Percentiles rank a stretch among this genome's conserved stretches.
Conservation (phyloP, 1,140 invertebrate genomes). For the Stratiolaelaps scimitus region DNA sequence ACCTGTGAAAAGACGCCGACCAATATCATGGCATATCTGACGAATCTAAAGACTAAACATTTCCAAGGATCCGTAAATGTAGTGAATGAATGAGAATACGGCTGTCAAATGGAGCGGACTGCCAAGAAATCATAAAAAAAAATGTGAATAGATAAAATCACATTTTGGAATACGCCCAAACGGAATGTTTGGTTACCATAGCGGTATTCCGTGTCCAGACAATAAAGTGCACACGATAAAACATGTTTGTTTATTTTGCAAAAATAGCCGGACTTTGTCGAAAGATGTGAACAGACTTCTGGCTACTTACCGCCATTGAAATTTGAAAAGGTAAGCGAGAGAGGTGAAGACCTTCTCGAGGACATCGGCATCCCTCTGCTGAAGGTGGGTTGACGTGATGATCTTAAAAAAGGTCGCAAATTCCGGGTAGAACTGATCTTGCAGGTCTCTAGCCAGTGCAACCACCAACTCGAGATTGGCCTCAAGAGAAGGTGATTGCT, state of each 20-base stretch:
- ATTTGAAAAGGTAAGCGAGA: slow-evolving; percentile 76
- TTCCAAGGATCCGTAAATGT: too few relatives aligned
- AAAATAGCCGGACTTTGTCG: too few relatives aligned
- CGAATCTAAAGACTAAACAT: neutral
- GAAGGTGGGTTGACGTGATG: slow-evolving; percentile 49
- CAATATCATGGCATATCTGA: neutral
- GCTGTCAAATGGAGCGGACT: neutral
- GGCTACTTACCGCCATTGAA: slow-evolving; percentile 56
- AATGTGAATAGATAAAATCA: too few relatives aligned
- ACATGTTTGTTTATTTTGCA: too few relatives aligned
- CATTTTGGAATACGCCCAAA: too few relatives aligned
- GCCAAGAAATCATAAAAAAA: too few relatives aligned
- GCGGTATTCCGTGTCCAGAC: too few relatives aligned
- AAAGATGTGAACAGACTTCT: too few relatives aligned
- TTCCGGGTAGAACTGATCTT: slow-evolving; percentile 68
- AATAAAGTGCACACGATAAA: too few relatives aligned
- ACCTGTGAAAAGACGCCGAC: slow-evolving; percentile 30
- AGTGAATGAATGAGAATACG: neutral
- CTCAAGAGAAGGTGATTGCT: neutral
- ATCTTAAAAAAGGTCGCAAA: slow-evolving; percentile 56
- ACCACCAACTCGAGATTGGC: slow-evolving; percentile 55
- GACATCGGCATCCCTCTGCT: slow-evolving; percentile 62
- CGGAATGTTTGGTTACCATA: too few relatives aligned
- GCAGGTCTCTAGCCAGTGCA: slow-evolving; percentile 67
- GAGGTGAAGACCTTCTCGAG: slow-evolving; percentile 68